These are phyloP conservation scores for Heliconius aoede DNA, from an alignment of 2,888 invertebrate species.

Conservation along the genomic window DNA sequence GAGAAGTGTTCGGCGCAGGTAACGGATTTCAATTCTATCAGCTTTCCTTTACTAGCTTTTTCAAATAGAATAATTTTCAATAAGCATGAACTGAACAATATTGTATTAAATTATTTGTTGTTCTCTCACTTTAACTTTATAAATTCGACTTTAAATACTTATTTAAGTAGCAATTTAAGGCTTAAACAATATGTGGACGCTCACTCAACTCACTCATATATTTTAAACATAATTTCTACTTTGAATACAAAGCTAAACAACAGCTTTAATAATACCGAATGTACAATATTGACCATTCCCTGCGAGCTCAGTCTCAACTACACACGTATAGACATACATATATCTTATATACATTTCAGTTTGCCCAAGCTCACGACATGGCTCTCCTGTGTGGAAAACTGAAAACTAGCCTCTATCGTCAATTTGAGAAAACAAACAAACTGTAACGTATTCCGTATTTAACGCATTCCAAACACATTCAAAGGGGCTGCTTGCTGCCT, in stretches of 20 bases:
- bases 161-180: background rate
- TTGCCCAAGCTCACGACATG: constrained; percentile 32
- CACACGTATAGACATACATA: background rate
- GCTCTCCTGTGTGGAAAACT: constrained; percentile 46
- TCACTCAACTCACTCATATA: background rate
- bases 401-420: constrained; percentile 48
- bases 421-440: constrained; percentile 59
- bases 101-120: constrained; percentile 49
- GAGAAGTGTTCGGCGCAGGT: constrained; percentile 1
- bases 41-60: constrained; percentile 68
- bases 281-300: constrained; percentile 32
- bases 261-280: constrained; percentile 33
- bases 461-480: constrained; percentile 66
- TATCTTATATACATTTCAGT: constrained; percentile 10
- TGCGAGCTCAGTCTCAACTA: constrained; percentile 24
- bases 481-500: constrained; percentile 51
- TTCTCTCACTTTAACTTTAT: too few species aligned
- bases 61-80: constrained; percentile 75
- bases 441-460: constrained; percentile 61
- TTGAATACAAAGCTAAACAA: constrained; percentile 16
- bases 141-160: background rate
- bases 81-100: constrained; percentile 71
- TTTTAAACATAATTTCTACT: background rate
- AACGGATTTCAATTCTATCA: constrained; percentile 25
- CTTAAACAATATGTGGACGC: too few species aligned